Percentiles rank a stretch among this genome's conserved stretches.
Evolutionary conservation across 1,140 invertebrate genomes (phyloP).

Genomic region (Danaus melanippus): DNA sequence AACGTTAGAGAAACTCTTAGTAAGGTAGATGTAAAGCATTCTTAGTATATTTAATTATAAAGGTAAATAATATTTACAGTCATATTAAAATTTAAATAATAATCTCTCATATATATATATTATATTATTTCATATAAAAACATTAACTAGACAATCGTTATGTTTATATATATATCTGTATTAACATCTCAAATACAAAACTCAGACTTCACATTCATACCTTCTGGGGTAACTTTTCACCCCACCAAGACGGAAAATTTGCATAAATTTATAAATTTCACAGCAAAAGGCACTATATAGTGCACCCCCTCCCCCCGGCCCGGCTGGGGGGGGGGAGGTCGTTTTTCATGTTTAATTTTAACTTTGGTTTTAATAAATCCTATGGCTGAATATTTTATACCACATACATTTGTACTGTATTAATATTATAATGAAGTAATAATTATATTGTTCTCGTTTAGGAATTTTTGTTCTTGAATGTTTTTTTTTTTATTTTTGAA

Average conservation of each 20-base stretch:
- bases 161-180: neutral
- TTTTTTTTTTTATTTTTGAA: too few species aligned
- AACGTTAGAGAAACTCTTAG: too few species aligned
- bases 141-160: neutral
- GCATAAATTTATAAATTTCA: conserved; percentile 70
- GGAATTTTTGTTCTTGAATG: too few species aligned
- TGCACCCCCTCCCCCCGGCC: conserved; percentile 26
- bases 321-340: conserved; percentile 28
- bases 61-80: too few species aligned
- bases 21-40: too few species aligned
- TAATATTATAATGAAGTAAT: too few species aligned
- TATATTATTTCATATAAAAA: neutral
- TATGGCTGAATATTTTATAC: neutral
- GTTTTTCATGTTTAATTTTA: conserved; percentile 72
- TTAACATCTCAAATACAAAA: conserved; percentile 17
- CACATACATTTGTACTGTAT: too few species aligned
- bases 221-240: conserved; percentile 43
- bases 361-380: conserved; percentile 69
- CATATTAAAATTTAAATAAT: too few species aligned
- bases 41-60: too few species aligned
- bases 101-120: too few species aligned
- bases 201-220: conserved; percentile 30
- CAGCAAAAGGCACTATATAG: conserved; percentile 55
- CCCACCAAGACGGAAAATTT: conserved; percentile 63
- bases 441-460: too few species aligned